Percentiles rank a stretch among this genome's conserved stretches.
Conservation (phyloP, 2,113 vertebrate genomes). For the Chamaea fasciata region DNA sequence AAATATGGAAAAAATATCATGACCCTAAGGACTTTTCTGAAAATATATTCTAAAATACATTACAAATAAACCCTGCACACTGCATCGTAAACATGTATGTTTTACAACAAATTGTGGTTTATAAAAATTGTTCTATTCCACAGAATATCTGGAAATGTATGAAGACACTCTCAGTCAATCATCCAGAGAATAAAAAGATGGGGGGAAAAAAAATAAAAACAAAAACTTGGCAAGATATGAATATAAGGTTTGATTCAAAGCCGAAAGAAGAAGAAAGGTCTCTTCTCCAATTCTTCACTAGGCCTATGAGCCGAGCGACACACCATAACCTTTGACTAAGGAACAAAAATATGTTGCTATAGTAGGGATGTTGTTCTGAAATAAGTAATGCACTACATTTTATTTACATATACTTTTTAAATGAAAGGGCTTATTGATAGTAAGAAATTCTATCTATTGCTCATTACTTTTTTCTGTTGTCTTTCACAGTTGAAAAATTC, state of each 20-base stretch:
- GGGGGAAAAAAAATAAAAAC: background rate
- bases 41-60: background rate
- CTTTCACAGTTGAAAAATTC: background rate
- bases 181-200: background rate
- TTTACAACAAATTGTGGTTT: background rate
- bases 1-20: background rate
- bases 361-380: background rate
- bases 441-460: background rate
- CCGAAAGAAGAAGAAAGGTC: background rate
- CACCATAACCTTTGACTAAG: background rate
- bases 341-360: background rate
- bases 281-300: background rate
- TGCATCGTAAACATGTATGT: background rate
- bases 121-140: background rate
- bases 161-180: background rate
- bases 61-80: background rate
- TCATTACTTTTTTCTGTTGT: background rate
- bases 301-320: background rate
- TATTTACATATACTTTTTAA: background rate
- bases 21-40: background rate
- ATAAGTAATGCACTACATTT: background rate
- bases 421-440: background rate
- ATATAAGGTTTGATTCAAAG: background rate
- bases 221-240: background rate
- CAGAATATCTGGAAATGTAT: background rate